Conservation (phyloP, 2,888 invertebrate species). For the Marasmarcha lunaedactyla region DNA sequence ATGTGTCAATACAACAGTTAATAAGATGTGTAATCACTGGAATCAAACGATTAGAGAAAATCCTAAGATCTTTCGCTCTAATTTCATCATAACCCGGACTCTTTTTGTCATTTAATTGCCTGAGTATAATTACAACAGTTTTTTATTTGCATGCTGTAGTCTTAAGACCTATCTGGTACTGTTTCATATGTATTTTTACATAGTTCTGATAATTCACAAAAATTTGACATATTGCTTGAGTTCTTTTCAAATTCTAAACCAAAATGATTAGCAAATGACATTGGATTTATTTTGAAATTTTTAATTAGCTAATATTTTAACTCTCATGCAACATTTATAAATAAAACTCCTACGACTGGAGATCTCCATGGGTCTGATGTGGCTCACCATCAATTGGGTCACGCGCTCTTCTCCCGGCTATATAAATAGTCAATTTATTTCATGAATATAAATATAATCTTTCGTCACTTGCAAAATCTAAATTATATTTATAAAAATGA, state of each 20-base stretch:
- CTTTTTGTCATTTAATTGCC: too few species aligned
- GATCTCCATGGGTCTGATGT: too few species aligned
- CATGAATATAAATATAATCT: too few species aligned
- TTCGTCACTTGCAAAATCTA: too few species aligned
- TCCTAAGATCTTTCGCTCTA: constrained; percentile 7
- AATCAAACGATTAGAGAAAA: constrained; percentile 4
- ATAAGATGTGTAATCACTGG: too few species aligned
- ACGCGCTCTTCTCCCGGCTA: too few species aligned
- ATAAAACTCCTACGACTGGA: too few species aligned
- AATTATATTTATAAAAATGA: too few species aligned
- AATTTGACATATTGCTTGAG: constrained; percentile 2
- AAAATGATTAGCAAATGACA: constrained; percentile 5
- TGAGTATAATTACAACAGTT: constrained; percentile 2
- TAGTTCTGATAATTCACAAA: constrained; percentile 1
- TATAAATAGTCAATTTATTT: too few species aligned
- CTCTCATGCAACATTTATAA: too few species aligned
- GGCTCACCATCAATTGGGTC: too few species aligned
- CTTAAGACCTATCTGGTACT: not conserved
- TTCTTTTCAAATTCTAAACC: constrained; percentile 4
- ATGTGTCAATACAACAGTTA: constrained; percentile 2
- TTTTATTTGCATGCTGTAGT: constrained; percentile 1
- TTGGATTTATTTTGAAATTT: not conserved
- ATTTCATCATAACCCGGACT: constrained; percentile 8
- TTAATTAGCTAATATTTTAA: too few species aligned
- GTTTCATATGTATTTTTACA: not conserved